Evolutionary conservation across 2,888 invertebrate genomes (phyloP), one percentile per base, ranked within the genome.

Genomic region (Cotesia congregata): DNA sequence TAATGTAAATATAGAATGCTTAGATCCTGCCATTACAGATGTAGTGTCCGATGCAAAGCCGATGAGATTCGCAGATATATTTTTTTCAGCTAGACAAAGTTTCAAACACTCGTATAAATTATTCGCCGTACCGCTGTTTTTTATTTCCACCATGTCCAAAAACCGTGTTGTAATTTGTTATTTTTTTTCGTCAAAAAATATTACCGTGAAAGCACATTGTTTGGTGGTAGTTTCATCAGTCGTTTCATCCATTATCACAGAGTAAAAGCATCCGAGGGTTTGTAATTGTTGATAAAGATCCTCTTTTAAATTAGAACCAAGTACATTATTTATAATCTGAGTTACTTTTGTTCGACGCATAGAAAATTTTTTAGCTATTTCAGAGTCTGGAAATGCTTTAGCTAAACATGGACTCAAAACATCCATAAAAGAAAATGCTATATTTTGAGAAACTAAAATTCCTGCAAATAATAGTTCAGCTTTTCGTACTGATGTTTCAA

Each of bases 121-220:
- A 20, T 77, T 74, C 39, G 79, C 83, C 62, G 75, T 79, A 68
- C 80, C 77, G 62, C 75, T 77, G 30, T 72, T 5, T n/a, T 50
- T 50, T 6, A 80, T 73, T 76, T 84, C 82, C 15, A 82, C 75
- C 79, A 82, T 82, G 75, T 82, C 79, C 76, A 83, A 82, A 80
- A 83, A 83, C 38, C 72, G 74, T 61, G 80, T 79, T 17, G 71
- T 72, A 39, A 76, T 71, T 91, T 91, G 91, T 91, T 91, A 91
- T 91, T 91, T 12, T 67, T n/a, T 15, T 12, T 38, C 39, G 41
- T 64, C 62, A 61, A 61, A 70, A 61, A 59, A 75, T 59, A 17
- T 61, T 5, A 75, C 61, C 17, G 69, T 69, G 61, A 75, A 41
- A 69, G 39, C 75, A 59, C 75, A 75, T 39, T 75, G 69, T 38